A percentile compares a stretch with the other conserved stretches of the same genome.
Evolutionary conservation across 2,888 invertebrate genomes (phyloP).

Genomic region (Lampropteryx suffumata): DNA sequence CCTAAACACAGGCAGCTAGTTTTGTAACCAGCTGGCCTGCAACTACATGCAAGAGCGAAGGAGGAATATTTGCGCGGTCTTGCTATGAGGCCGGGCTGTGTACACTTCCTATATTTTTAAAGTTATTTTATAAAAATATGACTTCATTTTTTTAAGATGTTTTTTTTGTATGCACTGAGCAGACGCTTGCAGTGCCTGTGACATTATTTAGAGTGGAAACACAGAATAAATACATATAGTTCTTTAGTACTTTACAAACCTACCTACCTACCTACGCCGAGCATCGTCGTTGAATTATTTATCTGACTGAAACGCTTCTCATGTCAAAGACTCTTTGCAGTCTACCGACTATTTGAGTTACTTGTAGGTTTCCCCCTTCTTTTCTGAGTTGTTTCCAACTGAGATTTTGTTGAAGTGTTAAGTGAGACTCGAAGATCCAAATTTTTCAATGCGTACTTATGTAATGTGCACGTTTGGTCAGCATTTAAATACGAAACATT

Average conservation of each 20-base stretch:
- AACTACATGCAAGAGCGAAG: slow-evolving; percentile 66
- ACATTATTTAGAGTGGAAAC: too few relatives aligned
- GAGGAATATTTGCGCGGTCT: slow-evolving; percentile 57
- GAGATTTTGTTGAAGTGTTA: neutral
- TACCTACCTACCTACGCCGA: neutral
- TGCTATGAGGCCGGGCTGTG: slow-evolving; percentile 53
- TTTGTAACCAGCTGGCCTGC: slow-evolving; percentile 54
- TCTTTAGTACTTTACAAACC: too few relatives aligned
- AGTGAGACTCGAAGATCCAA: too few relatives aligned
- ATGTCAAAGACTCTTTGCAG: slow-evolving; percentile 23
- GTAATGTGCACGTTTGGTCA: too few relatives aligned
- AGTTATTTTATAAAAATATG: too few relatives aligned
- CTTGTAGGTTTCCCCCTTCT: neutral
- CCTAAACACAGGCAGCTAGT: slow-evolving; percentile 61
- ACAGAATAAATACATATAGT: too few relatives aligned
- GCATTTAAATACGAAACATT: too few relatives aligned
- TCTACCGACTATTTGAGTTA: slow-evolving; percentile 5
- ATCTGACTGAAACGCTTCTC: slow-evolving; percentile 34
- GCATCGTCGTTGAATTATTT: slow-evolving; percentile 31
- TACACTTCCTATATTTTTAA: slow-evolving; percentile 67
- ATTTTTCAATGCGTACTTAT: too few relatives aligned
- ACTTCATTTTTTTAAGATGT: too few relatives aligned
- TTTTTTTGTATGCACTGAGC: too few relatives aligned
- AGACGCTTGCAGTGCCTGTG: too few relatives aligned
- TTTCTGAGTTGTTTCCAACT: slow-evolving; percentile 8